Evolutionary conservation across 2,797 vertebrate species (phyloP), one percentile per base, ranked within the genome.

Genomic region (Anolis apletophallus): DNA sequence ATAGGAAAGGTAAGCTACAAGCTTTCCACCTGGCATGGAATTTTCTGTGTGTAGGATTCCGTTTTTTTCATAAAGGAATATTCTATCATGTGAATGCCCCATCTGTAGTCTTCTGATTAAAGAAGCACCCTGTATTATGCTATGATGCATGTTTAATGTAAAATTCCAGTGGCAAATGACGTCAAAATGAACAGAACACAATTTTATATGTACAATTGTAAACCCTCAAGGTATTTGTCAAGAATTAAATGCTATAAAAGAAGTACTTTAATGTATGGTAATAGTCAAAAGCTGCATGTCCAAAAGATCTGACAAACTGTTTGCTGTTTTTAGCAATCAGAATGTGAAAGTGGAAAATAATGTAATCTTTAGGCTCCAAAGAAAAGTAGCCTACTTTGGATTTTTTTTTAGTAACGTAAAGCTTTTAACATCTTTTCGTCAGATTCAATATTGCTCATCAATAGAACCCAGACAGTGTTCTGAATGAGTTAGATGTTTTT

Each of bases 301-400:
- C 17, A 67, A 71, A 92, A 81, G 67, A 67, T 89, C 87, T 52
- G 14, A 50, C 54, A 52, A 55, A 84, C 2, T 64, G 59, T 61
- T 19, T 59, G 59, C 23, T 77, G 36, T 54, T 91, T 85, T 90
- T 83, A 69, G 91, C 85, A 85, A 83, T 92, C 86, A 87, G 91
- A 67, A 89, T 36, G 86, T 93, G 19, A 0, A 14, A 1, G 1
- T 85, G 19, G 14, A 75, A 89, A 92, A 93, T 87, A 50, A 32
- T 81, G 75, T 12, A 68, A 78, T 83, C 92, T 23, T 46, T 50
- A 57, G 83, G 90, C 82, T 91, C 91, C 73, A 88, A 87, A 89
- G 88, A 19, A 29, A 71, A 88, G 74, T 86, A n/a, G n/a, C n/a
- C n/a, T n/a, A 36, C 88, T 95, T 90, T 91, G 68, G 91, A 90